Evolutionary conservation across 2,888 invertebrate genomes (phyloP).

Genomic region (Amphipoea lucens): DNA sequence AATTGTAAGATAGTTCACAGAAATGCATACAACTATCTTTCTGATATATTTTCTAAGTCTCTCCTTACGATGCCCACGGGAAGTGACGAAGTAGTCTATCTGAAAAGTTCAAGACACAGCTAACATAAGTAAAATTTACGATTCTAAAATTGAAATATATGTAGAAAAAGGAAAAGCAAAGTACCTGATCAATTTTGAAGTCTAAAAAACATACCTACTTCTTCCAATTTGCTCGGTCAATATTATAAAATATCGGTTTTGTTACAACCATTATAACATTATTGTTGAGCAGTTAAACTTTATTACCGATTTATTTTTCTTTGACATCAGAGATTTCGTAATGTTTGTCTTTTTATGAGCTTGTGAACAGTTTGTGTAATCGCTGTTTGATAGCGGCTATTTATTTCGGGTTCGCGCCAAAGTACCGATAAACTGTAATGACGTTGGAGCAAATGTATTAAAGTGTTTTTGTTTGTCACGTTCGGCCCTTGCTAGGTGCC

Average conservation of each 20-base stretch:
- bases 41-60: conserved; percentile 22
- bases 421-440: conserved; percentile 84
- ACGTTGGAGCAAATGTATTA: conserved; percentile 78
- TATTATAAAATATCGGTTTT: conserved; percentile 67
- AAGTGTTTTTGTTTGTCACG: conserved; percentile 73
- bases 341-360: conserved; percentile 85
- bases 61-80: conserved; percentile 27
- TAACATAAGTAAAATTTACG: conserved; percentile 4
- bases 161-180: neutral
- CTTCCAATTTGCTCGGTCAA: conserved; percentile 36
- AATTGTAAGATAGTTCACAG: neutral
- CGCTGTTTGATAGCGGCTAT: conserved; percentile 85
- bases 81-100: conserved; percentile 13
- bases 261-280: conserved; percentile 74
- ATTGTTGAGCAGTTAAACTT: conserved; percentile 79
- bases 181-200: conserved; percentile 7
- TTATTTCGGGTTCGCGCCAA: conserved; percentile 81
- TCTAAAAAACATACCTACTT: neutral
- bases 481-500: conserved; percentile 51
- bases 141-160: conserved; percentile 10
- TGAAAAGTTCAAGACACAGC: neutral
- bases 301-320: conserved; percentile 84
- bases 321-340: conserved; percentile 84
- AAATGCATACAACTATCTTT: conserved; percentile 15
- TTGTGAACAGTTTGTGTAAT: conserved; percentile 87